Evolutionary conservation across 2,113 vertebrate genomes (phyloP), one percentile per base, ranked within the genome.

Genomic region (Bubo blakistoni): DNA sequence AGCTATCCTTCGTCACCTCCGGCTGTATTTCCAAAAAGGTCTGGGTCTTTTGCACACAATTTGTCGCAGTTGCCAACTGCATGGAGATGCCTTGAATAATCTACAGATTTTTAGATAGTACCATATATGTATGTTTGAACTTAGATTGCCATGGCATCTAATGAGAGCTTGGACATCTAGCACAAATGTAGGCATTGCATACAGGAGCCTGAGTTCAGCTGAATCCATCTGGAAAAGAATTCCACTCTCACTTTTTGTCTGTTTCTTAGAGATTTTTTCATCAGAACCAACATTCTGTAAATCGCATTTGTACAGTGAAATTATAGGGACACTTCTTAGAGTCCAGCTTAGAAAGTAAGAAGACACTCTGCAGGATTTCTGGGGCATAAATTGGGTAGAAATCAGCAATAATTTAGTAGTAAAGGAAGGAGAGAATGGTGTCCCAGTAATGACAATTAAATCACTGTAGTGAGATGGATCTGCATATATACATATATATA

Each of bases 401-500:
- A 86, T 74, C 27, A 46, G 27, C 5, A 59, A 47, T 13, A 72
- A 67, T 34, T 66, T 46, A 42, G 21, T 15, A 79, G 18, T 32
- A 40, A 66, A 71, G 20, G 11, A 47, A 52, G 17, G 20, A 26
- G 25, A 81, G 10, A n/a, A 59, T 47, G 22, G 27, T 55, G 22
- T 55, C 16, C 38, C 38, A 77, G n/a, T 73, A 47, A 30, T 59
- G n/a, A 59, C 11, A 77, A 49, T 26, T 16, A 65, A 76, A 44
- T 38, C 40, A 54, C 42, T 59, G 26, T 11, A 44, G 18, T 38
- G 54, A 42, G 49, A 66, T 25, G 32, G 11, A 69, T 18, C 20
- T 44, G 7, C 36, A 4, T 3, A 1, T 32, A 10, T 13, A 6
- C 29, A 8, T 22, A 5, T 51, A 10, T 20, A 6, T 19, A 9